phyloP scores from a whole-genome alignment of 2,113 vertebrate genomes.

The Setophaga petechia region DNA sequence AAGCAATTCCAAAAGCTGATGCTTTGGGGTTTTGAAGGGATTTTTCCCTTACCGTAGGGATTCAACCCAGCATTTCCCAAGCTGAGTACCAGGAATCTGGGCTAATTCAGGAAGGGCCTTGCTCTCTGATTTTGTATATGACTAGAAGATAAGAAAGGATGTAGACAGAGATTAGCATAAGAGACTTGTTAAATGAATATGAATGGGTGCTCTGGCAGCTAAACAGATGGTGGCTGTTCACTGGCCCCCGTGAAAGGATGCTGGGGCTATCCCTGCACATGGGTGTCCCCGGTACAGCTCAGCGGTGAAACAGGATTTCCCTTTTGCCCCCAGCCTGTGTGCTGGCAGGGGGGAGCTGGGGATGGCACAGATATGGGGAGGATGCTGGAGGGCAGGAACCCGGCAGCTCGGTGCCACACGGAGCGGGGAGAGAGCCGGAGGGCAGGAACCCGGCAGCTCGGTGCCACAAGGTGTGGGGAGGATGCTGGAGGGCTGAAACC shows the following conservation, averaged over 20 bases:
- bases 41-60: neutral
- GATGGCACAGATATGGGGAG: neutral
- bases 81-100: neutral
- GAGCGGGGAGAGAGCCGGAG: neutral
- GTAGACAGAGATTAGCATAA: conserved; percentile 28
- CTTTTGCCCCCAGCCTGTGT: neutral
- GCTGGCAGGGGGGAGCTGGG: neutral
- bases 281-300: neutral
- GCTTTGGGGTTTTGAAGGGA: neutral
- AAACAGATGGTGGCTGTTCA: neutral
- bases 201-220: neutral
- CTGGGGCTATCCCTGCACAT: neutral
- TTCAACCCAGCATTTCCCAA: neutral
- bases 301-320: neutral
- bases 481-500: neutral
- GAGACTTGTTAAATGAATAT: conserved; percentile 21
- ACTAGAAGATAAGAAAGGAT: conserved; percentile 34
- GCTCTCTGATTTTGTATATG: neutral
- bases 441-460: neutral
- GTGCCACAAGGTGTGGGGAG: neutral
- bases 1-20: neutral
- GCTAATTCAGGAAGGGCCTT: neutral
- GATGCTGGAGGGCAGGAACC: neutral
- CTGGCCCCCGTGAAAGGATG: neutral
- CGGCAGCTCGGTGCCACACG: neutral